Conservation (phyloP, 2,113 vertebrate species). For the Triplophysa tibetana region DNA sequence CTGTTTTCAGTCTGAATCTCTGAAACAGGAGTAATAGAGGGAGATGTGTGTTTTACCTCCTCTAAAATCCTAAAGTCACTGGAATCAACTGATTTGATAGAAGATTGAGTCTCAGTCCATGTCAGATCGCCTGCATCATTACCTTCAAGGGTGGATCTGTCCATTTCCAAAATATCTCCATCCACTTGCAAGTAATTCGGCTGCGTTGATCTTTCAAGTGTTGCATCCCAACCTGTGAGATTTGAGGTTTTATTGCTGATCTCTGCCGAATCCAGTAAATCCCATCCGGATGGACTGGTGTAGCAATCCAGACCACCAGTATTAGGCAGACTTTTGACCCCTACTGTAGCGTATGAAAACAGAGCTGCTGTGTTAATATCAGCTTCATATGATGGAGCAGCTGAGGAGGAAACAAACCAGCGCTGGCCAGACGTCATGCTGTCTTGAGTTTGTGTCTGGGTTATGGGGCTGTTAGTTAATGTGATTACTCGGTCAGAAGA, state of each 20-base stretch:
- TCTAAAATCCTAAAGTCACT: constrained; percentile 84
- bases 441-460: constrained; percentile 75
- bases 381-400: constrained; percentile 80
- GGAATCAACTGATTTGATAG: constrained; percentile 83
- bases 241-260: constrained; percentile 74
- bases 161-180: constrained; percentile 68
- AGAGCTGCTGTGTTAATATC: constrained; percentile 70
- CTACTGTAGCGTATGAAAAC: constrained; percentile 80
- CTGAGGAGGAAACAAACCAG: constrained; percentile 75
- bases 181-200: constrained; percentile 76
- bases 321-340: constrained; percentile 79
- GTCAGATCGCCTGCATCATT: constrained; percentile 82
- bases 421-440: constrained; percentile 80
- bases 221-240: constrained; percentile 79
- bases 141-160: constrained; percentile 79
- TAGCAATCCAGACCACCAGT: constrained; percentile 81
- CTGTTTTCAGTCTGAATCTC: constrained; percentile 81
- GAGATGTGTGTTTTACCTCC: constrained; percentile 81
- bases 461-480: constrained; percentile 80
- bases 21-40: constrained; percentile 76
- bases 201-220: constrained; percentile 64
- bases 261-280: constrained; percentile 77
- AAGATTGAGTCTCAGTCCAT: constrained; percentile 84
- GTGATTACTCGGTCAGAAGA: constrained; percentile 78
- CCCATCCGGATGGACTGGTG: constrained; percentile 80